Base-by-base conservation (phyloP, 2,888 invertebrate species). In the Caradrina clavipalpis region DNA sequence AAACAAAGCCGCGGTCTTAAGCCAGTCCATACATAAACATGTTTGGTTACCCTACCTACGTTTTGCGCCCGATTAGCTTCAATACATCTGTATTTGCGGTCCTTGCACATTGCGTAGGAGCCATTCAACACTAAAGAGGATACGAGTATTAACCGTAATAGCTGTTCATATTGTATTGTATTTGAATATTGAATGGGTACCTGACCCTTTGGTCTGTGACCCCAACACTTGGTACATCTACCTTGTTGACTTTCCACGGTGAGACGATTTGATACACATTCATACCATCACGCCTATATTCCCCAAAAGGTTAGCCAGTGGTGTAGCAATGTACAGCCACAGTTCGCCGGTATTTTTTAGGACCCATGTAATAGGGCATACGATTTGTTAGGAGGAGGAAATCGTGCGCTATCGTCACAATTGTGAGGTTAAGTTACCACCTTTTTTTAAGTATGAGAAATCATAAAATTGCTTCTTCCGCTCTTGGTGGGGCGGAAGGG, bases 61-160 rank as follows among this genome's bases (percentile, higher is more conserved):
- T 59, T 63, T 51, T 42, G 74, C 56, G 49, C 21, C 64, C 11
- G 19, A 17, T 78, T 13, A 59, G 39, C 45, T 17, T 11, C 59
- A 79, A 61, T 49, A 62, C 22, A 11, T 53, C 22, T 22, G 21
- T 55, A 78, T 84, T 82, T 58, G 59, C 73, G 62, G 49, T 53
- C 50, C 50, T 59, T 79, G 59, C 80, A 73, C 45, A 80, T 70
- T 81, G 69, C 74, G 80, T 69, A 76, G 71, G 73, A 56, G 50
- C 74, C 76, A 83, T 85, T 80, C 80, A 86, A 59, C 74, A 54
- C 59, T 78, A 80, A 86, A 70, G 61, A 86, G 86, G 84, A 84
- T 76, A 82, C 50, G 56, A 51, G 70, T 74, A 72, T 67, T 82
- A 81, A 77, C 69, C 64, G 67, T 76, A 70, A 73, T 76, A 61